Evolutionary conservation across 1,140 invertebrate genomes (phyloP), one percentile per base, ranked within the genome.

Genomic region (Leptinotarsa defecta): DNA sequence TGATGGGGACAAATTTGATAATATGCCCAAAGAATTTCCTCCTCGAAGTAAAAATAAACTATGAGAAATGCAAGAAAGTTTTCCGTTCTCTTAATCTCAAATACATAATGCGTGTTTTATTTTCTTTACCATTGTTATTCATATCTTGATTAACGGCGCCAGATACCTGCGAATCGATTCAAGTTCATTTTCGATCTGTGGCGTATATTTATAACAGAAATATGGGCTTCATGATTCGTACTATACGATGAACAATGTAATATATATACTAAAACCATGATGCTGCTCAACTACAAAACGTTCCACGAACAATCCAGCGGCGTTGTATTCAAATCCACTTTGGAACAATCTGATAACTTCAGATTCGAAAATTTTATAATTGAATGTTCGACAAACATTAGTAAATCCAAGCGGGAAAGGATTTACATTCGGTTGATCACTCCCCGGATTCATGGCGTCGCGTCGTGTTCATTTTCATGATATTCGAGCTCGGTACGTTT

Each of bases 361-460:
- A n/a, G 52, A 4, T 17, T 57, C 52, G 15, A 19, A 57, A 57
- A 15, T 17, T 57, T 57, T 57, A 57, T 57, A 19, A 57, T 57
- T 57, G n/a, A 57, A 57, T 57, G 52, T 19, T 57, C 52, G 52
- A n/a, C 52, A 57, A 57, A 57, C 52, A 57, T 57, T 19, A 19
- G 52, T 57, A 57, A 57, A n/a, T 57, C 17, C 15, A 19, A 57
- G 17, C 52, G 52, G 4, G 2, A n/a, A 57, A 57, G 52, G n/a
- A 17, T 57, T 57, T 8, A 57, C n/a, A 57, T 57, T n/a, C 52
- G 6, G 17, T 57, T 57, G 52, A 57, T 57, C n/a, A 57, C 52
- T 57, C 17, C 52, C 13, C 52, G 15, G 52, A 43, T 43, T 8
- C 34, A 43, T 43, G 34, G 34, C 8, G 34, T 43, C 34, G 34